These are phyloP conservation scores for Gorsachius goisagi DNA, from an alignment of 2,113 vertebrate genomes.

Conservation along the genomic window DNA sequence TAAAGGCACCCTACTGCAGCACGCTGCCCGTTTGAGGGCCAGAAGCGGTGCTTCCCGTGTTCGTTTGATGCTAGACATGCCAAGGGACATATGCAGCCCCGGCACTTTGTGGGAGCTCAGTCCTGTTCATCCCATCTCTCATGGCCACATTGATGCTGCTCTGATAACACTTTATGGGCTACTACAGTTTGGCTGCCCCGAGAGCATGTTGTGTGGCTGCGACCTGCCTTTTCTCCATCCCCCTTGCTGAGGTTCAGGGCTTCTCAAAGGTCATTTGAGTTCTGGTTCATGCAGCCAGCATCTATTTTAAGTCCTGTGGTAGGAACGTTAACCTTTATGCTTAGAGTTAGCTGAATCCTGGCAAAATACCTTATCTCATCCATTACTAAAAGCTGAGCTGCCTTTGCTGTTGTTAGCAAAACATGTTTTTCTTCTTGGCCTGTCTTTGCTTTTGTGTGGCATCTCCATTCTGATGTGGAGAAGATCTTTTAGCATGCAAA, in stretches of 20 bases:
- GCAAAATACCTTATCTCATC: not conserved
- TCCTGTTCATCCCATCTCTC: not conserved
- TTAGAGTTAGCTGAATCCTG: not conserved
- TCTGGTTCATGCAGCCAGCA: not conserved
- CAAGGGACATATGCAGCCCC: accelerated
- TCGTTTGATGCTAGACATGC: accelerated
- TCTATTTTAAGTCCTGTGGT: not conserved
- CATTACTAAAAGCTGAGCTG: not conserved
- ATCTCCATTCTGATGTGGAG: not conserved
- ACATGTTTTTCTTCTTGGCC: not conserved
- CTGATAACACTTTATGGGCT: not conserved
- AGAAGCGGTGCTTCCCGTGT: not conserved
- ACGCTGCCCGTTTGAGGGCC: not conserved
- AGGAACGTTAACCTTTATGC: not conserved
- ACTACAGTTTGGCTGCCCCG: not conserved
- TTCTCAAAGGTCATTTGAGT: not conserved
- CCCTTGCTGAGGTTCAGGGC: not conserved
- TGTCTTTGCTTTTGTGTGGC: not conserved
- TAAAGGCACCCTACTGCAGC: not conserved
- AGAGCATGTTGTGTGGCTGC: not conserved
- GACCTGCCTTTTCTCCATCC: not conserved
- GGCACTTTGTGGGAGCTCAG: not conserved
- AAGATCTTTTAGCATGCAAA: not conserved
- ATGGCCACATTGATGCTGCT: accelerated
- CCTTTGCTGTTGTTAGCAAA: constrained; percentile 1